phyloP scores from a whole-genome alignment of 53 echinoderm and acorn worm species.

The Luidia sarsii region DNA sequence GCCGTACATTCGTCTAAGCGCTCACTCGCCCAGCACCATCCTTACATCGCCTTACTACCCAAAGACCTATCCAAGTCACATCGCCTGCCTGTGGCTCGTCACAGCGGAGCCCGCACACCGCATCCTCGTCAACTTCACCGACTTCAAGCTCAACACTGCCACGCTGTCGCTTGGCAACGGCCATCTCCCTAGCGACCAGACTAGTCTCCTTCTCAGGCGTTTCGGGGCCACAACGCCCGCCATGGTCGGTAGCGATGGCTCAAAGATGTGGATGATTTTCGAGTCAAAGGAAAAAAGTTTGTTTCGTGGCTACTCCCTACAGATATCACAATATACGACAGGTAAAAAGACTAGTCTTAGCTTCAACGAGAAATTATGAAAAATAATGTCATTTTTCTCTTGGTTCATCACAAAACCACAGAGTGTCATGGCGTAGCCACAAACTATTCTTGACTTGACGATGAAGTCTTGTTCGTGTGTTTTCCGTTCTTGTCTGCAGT shows the following conservation, averaged over 20 bases:
- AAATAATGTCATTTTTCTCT: too few relatives aligned
- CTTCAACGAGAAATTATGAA: too few relatives aligned
- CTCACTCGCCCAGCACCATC: background rate
- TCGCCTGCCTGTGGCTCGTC: slow-evolving; percentile 39
- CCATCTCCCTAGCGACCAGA: slow-evolving; percentile 18
- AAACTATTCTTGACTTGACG: background rate
- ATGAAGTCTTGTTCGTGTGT: background rate
- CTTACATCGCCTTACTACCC: slow-evolving; percentile 35
- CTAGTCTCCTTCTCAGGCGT: slow-evolving; percentile 12
- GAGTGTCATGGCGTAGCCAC: background rate
- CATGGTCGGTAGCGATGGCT: slow-evolving; percentile 2
- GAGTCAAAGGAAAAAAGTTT: background rate
- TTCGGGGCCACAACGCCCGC: slow-evolving; percentile 14
- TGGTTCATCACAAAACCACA: background rate
- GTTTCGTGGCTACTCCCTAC: slow-evolving; percentile 2
- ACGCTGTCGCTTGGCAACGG: slow-evolving; percentile 41
- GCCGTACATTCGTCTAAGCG: slow-evolving; percentile 15
- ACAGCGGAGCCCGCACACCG: slow-evolving; percentile 13
- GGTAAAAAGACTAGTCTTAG: too few relatives aligned
- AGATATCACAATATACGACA: slow-evolving; percentile 28
- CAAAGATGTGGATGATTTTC: slow-evolving; percentile 28
- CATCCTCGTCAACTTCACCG: slow-evolving; percentile 14
- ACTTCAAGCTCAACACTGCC: slow-evolving; percentile 33
- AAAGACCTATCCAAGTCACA: background rate
- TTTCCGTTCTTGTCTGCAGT: slow-evolving; percentile 7